These are phyloP conservation scores for Smittia aterrima DNA, from an alignment of 2,888 invertebrate genomes.

Conservation along the genomic window DNA sequence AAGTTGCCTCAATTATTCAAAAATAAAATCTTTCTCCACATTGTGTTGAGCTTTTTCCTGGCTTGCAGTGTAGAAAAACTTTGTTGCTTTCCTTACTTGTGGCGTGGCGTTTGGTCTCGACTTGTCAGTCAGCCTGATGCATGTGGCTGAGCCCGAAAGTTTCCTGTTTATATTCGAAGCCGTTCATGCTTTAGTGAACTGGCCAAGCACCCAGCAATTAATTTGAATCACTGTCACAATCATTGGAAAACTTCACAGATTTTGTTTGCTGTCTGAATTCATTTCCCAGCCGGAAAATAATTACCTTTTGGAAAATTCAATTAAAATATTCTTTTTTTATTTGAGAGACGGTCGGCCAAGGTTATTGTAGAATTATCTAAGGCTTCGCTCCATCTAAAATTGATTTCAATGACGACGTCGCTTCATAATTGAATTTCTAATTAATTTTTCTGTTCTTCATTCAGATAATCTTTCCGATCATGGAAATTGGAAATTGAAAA, in stretches of 20 bases:
- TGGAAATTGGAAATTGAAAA: constrained; percentile 3
- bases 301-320: not conserved
- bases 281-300: not conserved
- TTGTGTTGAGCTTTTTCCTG: constrained; percentile 16
- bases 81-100: not conserved
- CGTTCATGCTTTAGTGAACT: not conserved
- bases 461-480: not conserved
- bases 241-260: not conserved
- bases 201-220: not conserved
- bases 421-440: constrained; percentile 18
- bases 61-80: not conserved
- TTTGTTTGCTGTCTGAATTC: not conserved
- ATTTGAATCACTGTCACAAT: not conserved
- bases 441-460: not conserved
- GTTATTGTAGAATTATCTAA: not conserved
- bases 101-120: not conserved
- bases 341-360: not conserved
- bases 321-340: not conserved
- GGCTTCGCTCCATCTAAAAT: not conserved
- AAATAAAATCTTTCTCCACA: not conserved
- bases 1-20: too few species aligned
- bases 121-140: constrained; percentile 16
- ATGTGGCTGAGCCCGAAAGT: not conserved
- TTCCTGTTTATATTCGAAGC: not conserved
- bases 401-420: constrained; percentile 13